Evolutionary conservation across 2,113 vertebrate genomes (phyloP).

Genomic region (Rhineura floridana): DNA sequence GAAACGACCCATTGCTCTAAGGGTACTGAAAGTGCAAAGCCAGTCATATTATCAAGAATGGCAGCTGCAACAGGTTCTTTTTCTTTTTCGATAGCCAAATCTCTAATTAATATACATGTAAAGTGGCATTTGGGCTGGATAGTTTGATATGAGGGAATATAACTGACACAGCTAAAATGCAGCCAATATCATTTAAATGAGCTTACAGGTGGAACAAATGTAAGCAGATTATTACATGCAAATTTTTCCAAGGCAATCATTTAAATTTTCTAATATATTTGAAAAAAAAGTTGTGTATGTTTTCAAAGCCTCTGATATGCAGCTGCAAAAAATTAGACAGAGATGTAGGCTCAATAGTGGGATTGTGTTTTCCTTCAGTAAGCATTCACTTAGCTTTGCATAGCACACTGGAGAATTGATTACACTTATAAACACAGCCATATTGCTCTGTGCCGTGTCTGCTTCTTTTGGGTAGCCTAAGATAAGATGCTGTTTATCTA

Average conservation of each 20-base stretch:
- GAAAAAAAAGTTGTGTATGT: constrained; percentile 11
- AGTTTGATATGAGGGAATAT: not conserved
- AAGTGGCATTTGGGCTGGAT: not conserved
- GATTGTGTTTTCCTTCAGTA: constrained; percentile 30
- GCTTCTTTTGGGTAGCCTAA: constrained; percentile 14
- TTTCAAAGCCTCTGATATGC: constrained; percentile 9
- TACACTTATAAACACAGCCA: constrained; percentile 20
- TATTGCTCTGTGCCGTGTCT: not conserved
- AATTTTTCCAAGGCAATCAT: constrained; percentile 42
- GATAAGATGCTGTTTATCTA: constrained; percentile 29
- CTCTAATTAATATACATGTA: not conserved
- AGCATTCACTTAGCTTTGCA: constrained; percentile 11
- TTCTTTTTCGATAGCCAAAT: not conserved
- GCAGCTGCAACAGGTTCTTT: not conserved
- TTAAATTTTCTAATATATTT: constrained; percentile 37
- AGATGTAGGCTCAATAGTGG: constrained; percentile 4
- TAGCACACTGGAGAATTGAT: constrained; percentile 17
- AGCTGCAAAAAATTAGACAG: constrained; percentile 28
- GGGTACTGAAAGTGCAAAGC: not conserved
- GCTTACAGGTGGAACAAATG: constrained; percentile 29
- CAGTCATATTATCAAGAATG: not conserved
- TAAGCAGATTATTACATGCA: constrained; percentile 37
- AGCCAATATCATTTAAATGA: constrained; percentile 12
- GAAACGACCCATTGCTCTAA: not conserved
- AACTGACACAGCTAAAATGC: not conserved